These are phyloP conservation scores for Poecilia wingei DNA, from an alignment of 2,797 vertebrate species.

Conservation along the genomic window DNA sequence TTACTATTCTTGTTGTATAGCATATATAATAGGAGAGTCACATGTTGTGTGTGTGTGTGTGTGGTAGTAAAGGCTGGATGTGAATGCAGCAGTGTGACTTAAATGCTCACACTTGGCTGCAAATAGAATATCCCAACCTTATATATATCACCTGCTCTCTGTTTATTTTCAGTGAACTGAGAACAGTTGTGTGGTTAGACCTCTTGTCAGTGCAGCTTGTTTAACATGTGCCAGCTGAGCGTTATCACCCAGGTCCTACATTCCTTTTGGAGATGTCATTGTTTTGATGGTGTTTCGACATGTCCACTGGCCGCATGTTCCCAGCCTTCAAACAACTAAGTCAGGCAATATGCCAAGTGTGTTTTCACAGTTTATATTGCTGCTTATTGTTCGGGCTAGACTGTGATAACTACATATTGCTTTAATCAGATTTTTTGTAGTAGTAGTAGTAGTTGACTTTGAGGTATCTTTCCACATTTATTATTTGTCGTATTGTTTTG, in stretches of 20 bases:
- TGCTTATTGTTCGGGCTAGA: slow-evolving; percentile 19
- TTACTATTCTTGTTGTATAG: background rate
- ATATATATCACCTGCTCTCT: slow-evolving; percentile 8
- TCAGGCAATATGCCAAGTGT: slow-evolving; percentile 51
- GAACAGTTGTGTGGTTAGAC: slow-evolving; percentile 30
- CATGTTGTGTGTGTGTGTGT: slow-evolving; percentile 10
- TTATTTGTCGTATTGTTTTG: slow-evolving; percentile 53
- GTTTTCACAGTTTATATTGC: slow-evolving; percentile 40
- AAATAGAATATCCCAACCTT: slow-evolving; percentile 26
- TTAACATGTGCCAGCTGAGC: slow-evolving; percentile 64
- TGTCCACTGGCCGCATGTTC: slow-evolving; percentile 61
- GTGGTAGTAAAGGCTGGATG: slow-evolving; percentile 1
- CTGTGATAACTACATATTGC: slow-evolving; percentile 7
- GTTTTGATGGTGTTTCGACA: slow-evolving; percentile 66
- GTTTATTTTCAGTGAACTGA: slow-evolving; percentile 28
- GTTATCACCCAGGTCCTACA: slow-evolving; percentile 70
- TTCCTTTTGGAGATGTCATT: slow-evolving; percentile 73
- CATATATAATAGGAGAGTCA: background rate
- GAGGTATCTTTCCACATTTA: slow-evolving; percentile 31
- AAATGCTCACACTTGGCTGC: slow-evolving; percentile 19
- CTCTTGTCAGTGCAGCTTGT: slow-evolving; percentile 65
- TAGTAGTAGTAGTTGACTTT: background rate
- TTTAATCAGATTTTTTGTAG: background rate
- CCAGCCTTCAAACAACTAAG: slow-evolving; percentile 59
- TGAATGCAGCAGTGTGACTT: slow-evolving; percentile 36